Evolutionary conservation across 2,888 invertebrate genomes (phyloP), one percentile per base, ranked within the genome.

Genomic region (Philhelius pedissequus): DNA sequence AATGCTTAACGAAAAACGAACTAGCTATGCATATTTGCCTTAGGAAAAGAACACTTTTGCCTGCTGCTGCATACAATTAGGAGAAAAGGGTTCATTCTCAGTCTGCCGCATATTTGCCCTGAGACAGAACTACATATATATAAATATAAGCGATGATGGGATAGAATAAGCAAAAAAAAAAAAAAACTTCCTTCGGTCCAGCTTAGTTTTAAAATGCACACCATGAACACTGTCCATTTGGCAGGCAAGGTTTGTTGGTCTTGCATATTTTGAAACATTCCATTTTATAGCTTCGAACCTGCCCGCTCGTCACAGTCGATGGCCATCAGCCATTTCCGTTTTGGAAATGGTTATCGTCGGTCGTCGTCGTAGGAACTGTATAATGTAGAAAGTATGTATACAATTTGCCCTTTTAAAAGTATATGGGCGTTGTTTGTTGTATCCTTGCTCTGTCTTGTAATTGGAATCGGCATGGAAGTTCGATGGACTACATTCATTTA

Each of bases 401-500:
- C n/a, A 30, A 18, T 43, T 30, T 60, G 25, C 8, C 25, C 22
- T 11, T 27, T 45, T 11, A 48, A 43, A n/a, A 43, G 32, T 45
- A 43, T 22, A 13, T 13, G 50, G 18, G 13, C 40, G 27, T 56
- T 62, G 20, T 30, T 45, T 54, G 32, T 54, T 52, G 30, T 54
- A 54, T 64, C 52, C 30, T 70, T 40, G 43, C 9, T 62, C 1
- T 64, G 52, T 73, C 60, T 30, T 30, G 13, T 32, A 43, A 40
- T 64, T 52, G 20, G 40, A n/a, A 18, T 15, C 22, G 40, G 35
- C 58, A 56, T 73, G 38, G 35, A 73, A 74, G 82, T 82, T 78
- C 82, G 78, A 78, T 69, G 78, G 78, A 82, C 82, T 82, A 68
- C 25, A 64, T 62, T 73, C 71, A 69, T 82, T 68, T 73, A 73